phyloP scores from a whole-genome alignment of 2,113 vertebrate species.

The Notarius lentiginosus region DNA sequence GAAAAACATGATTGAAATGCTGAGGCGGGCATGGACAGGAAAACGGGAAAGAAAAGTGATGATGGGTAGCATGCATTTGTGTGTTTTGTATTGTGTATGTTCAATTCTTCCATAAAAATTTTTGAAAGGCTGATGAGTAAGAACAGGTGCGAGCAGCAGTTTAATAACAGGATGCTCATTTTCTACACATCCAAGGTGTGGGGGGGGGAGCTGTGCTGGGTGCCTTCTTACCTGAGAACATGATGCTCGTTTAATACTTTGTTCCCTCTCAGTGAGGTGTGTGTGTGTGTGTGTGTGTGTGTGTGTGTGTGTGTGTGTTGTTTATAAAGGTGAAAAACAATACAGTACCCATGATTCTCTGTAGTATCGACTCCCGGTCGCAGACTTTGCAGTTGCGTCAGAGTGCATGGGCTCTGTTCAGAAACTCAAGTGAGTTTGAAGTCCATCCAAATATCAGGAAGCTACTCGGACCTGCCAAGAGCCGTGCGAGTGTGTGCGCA shows the following conservation, averaged over 20 bases:
- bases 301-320: slow-evolving; percentile 13
- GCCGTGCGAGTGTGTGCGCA: slow-evolving; percentile 13
- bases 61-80: slow-evolving; percentile 2
- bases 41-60: slow-evolving; percentile 12
- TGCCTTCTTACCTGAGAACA: background rate
- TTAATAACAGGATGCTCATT: slow-evolving; percentile 21
- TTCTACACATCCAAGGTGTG: slow-evolving; percentile 17
- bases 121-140: slow-evolving; percentile 43
- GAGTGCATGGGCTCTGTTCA: slow-evolving; percentile 1
- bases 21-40: slow-evolving; percentile 24
- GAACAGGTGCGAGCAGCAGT: slow-evolving; percentile 49
- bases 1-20: slow-evolving; percentile 27
- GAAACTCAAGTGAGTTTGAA: slow-evolving; percentile 20
- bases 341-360: slow-evolving; percentile 8
- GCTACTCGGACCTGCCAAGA: slow-evolving; percentile 16
- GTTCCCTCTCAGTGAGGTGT: background rate
- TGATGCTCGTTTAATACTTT: background rate
- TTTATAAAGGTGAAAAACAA: background rate
- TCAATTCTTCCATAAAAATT: slow-evolving; percentile 45
- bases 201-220: background rate
- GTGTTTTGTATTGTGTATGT: slow-evolving; percentile 46
- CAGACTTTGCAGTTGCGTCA: background rate
- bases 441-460: slow-evolving; percentile 29
- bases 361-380: background rate
- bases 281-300: slow-evolving; percentile 20